Evolutionary conservation across 2,113 vertebrate species (phyloP).

Genomic region (Tachysurus vachellii): DNA sequence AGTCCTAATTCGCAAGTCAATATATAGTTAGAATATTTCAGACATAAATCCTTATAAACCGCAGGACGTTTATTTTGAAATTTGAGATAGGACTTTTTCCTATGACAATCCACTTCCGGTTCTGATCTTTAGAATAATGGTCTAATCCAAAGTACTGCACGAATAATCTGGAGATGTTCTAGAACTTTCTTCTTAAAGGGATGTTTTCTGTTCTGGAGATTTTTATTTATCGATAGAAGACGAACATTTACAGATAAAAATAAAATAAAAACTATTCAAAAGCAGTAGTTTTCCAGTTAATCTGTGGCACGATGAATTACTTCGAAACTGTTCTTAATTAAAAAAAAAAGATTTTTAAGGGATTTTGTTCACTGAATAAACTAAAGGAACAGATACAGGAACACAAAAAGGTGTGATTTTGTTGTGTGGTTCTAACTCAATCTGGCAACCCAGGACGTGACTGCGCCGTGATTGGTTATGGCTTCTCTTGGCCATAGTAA

Average conservation of each 20-base stretch:
- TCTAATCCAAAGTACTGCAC: no score
- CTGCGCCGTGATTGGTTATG: slow-evolving; percentile 43
- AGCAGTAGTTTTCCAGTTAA: not conserved
- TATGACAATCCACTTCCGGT: not conserved
- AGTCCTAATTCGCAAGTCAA: not conserved
- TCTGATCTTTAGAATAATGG: no score
- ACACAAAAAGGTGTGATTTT: not conserved
- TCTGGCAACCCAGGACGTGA: slow-evolving; percentile 41
- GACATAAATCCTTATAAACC: not conserved
- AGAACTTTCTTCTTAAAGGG: no score
- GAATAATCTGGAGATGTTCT: no score
- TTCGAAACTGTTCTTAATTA: not conserved
- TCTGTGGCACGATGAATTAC: not conserved
- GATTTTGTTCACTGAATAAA: not conserved
- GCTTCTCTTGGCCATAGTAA: slow-evolving; percentile 34
- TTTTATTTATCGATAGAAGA: no score
- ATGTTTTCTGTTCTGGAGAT: no score
- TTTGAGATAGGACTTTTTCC: not conserved
- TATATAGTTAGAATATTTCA: not conserved
- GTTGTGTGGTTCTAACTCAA: not conserved
- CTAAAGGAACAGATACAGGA: not conserved
- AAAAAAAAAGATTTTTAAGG: not conserved
- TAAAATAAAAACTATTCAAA: not conserved
- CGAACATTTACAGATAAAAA: not conserved
- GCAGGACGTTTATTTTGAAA: not conserved